Evolutionary conservation across 2,888 invertebrate genomes (phyloP).

Genomic region (Pheosia gnoma): DNA sequence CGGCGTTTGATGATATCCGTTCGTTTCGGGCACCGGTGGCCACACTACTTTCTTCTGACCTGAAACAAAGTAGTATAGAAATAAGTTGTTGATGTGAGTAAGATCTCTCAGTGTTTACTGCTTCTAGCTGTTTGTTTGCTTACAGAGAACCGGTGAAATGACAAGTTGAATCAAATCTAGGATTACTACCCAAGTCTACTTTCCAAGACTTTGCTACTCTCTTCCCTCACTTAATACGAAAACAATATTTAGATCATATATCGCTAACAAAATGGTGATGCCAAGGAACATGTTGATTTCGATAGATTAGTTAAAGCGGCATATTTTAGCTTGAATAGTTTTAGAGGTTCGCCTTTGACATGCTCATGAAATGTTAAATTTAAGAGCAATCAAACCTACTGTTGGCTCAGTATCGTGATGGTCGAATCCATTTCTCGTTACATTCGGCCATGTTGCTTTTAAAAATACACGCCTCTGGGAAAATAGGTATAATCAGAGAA

Average conservation of each 20-base stretch:
- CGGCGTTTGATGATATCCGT: constrained; percentile 84
- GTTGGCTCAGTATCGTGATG: neutral
- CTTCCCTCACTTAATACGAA: no score
- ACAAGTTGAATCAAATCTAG: no score
- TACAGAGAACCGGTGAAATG: no score
- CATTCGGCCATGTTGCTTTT: constrained; percentile 14
- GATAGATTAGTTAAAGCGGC: no score
- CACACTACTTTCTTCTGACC: constrained; percentile 94
- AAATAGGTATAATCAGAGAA: constrained; percentile 40
- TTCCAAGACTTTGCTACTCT: no score
- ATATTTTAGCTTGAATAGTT: no score
- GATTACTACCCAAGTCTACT: no score
- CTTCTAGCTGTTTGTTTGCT: neutral
- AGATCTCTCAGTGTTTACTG: neutral
- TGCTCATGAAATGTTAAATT: constrained; percentile 1
- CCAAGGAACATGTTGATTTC: no score
- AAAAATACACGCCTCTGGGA: constrained; percentile 33
- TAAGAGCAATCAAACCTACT: constrained; percentile 1
- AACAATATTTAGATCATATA: no score
- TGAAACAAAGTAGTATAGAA: constrained; percentile 71
- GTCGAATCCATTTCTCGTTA: constrained; percentile 17
- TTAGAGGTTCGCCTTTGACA: neutral
- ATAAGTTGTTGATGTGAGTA: neutral
- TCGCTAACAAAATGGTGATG: no score
- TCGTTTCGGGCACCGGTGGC: constrained; percentile 91